Evolutionary conservation across 1,140 invertebrate genomes (phyloP).

Genomic region (Diuraphis noxia): DNA sequence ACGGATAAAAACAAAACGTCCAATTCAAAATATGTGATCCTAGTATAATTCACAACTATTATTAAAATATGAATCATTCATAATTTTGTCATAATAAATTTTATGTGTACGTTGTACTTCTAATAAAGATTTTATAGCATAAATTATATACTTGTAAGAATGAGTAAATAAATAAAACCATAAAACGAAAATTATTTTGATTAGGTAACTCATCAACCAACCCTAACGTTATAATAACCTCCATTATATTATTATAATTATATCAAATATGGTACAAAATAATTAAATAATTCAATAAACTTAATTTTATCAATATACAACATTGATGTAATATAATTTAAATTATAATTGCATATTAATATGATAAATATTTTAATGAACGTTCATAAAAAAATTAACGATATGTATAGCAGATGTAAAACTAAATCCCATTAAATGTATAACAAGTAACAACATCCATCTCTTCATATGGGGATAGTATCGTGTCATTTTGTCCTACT

Average conservation of each 20-base stretch:
- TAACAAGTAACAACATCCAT: background rate
- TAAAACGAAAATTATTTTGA: background rate
- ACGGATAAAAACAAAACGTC: background rate
- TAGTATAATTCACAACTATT: background rate
- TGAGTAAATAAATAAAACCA: background rate
- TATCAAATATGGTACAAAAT: no score
- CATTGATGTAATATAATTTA: background rate
- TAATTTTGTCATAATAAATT: background rate
- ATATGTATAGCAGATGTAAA: background rate
- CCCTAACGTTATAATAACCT: background rate
- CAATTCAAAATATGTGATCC: background rate
- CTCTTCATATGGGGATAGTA: slow-evolving; percentile 9
- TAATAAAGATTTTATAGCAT: background rate
- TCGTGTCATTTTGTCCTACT: slow-evolving; percentile 28
- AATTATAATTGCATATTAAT: background rate
- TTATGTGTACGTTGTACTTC: background rate
- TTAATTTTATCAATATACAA: background rate
- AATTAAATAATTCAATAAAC: background rate
- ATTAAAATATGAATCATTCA: background rate
- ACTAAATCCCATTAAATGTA: slow-evolving; percentile 1
- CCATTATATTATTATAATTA: background rate
- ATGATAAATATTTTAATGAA: background rate
- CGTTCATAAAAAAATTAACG: background rate
- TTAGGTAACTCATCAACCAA: background rate
- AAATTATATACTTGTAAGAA: background rate